phyloP scores from a whole-genome alignment of 2,888 invertebrate species.

The Heliconius erato region DNA sequence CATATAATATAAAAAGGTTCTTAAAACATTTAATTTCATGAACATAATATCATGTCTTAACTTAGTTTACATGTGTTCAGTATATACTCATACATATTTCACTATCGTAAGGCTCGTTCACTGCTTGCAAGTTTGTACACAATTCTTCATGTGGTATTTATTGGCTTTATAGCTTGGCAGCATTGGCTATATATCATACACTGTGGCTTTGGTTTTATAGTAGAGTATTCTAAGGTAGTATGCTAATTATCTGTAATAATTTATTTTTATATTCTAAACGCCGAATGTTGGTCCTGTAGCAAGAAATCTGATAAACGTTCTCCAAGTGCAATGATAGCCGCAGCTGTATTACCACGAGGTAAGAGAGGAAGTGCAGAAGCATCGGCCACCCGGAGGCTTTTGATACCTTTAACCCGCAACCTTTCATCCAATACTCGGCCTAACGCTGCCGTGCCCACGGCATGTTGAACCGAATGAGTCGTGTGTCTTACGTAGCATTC shows the following conservation, averaged over 20 bases:
- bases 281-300: constrained; percentile 44
- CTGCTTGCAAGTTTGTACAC: background rate
- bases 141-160: background rate
- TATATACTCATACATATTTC: too few relatives aligned
- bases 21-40: background rate
- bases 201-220: background rate
- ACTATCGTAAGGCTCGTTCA: background rate
- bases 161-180: too few relatives aligned
- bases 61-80: background rate
- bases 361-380: constrained; percentile 60
- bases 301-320: constrained; percentile 66
- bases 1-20: background rate
- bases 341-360: constrained; percentile 68
- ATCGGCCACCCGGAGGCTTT: constrained; percentile 65
- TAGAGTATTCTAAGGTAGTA: background rate
- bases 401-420: constrained; percentile 64
- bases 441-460: constrained; percentile 66
- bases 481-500: constrained; percentile 69
- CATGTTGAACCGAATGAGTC: constrained; percentile 65
- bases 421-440: constrained; percentile 64
- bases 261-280: background rate
- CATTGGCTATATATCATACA: too few relatives aligned
- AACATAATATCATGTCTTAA: background rate
- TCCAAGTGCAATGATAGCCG: constrained; percentile 66
- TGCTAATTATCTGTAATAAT: too few relatives aligned